Evolutionary conservation across 2,888 invertebrate species (phyloP), one percentile per base, ranked within the genome.

Genomic region (Eilema depressum): DNA sequence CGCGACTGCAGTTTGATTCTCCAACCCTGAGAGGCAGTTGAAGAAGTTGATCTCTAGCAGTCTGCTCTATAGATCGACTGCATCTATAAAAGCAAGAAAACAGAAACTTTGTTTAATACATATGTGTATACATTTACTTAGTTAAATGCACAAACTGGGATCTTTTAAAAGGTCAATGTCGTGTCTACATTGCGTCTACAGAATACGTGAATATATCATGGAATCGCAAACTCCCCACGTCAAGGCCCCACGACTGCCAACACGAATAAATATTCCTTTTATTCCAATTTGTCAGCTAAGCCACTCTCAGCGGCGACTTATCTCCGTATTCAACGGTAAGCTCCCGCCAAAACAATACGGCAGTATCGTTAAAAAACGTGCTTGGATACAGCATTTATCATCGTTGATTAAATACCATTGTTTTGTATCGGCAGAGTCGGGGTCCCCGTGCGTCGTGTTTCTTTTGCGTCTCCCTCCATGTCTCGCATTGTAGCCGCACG

Each of bases 331-430:
- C 92, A 90, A 89, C 91, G 92, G 94, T 93, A 93, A 93, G 94
- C 94, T 93, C 94, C 93, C 93, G 93, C 93, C 93, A 93, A 94
- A 94, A 95, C 95, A 95, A 95, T 95, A 94, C 94, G 86, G 90
- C 93, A 91, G 94, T 93, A 92, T 94, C 92, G 92, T 94, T 95
- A 94, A 95, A 95, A 95, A 95, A 95, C 94, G 94, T 93, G 93
- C 89, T 89, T 93, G 94, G 92, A 94, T 92, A 92, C 95, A 90
- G 93, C 95, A 95, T 95, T 94, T 95, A 95, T 95, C 95, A 95
- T 95, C 94, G 92, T 92, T 95, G 95, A 95, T 95, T 95, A 95
- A 95, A 95, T 95, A 94, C 94, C 95, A 94, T 95, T 95, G 95
- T 95, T 94, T 95, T 94, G 94, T 94, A 93, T 93, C 92, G 92